Conservation (phyloP, 2,888 invertebrate species). For the Mythimna pallens region DNA sequence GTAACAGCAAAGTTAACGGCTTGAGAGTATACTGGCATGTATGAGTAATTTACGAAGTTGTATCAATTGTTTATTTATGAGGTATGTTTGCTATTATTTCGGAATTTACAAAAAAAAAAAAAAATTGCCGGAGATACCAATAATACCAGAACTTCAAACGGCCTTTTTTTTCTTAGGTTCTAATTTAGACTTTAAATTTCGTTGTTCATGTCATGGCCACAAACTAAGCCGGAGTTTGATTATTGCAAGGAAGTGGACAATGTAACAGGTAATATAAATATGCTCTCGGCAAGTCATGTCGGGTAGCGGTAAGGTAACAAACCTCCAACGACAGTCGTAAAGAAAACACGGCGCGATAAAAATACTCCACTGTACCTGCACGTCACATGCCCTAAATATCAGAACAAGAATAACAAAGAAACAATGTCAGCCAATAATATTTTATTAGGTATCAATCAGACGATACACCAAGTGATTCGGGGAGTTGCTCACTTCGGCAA, state of each 20-base stretch:
- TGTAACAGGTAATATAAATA: conserved; percentile 1
- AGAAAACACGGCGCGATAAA: conserved; percentile 27
- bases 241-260: not conserved
- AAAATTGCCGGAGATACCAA: not conserved
- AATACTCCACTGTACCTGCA: conserved; percentile 10
- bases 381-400: conserved; percentile 43
- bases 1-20: conserved; percentile 36
- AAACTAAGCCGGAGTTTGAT: not conserved
- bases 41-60: conserved; percentile 23
- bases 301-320: conserved; percentile 1
- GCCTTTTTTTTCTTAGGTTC: not conserved
- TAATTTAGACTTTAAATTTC: not conserved
- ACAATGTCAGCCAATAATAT: conserved; percentile 59
- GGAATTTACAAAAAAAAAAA: not conserved
- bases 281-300: conserved; percentile 7
- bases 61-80: conserved; percentile 28
- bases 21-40: conserved; percentile 27
- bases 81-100: not conserved
- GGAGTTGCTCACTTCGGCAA: conserved; percentile 51
- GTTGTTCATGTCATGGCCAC: not conserved
- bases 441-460: conserved; percentile 62
- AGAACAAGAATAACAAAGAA: conserved; percentile 51
- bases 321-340: conserved; percentile 5
- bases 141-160: not conserved
- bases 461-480: conserved; percentile 56